These are phyloP conservation scores for Heliconius erato DNA, from an alignment of 2,888 invertebrate species.

Conservation along the genomic window DNA sequence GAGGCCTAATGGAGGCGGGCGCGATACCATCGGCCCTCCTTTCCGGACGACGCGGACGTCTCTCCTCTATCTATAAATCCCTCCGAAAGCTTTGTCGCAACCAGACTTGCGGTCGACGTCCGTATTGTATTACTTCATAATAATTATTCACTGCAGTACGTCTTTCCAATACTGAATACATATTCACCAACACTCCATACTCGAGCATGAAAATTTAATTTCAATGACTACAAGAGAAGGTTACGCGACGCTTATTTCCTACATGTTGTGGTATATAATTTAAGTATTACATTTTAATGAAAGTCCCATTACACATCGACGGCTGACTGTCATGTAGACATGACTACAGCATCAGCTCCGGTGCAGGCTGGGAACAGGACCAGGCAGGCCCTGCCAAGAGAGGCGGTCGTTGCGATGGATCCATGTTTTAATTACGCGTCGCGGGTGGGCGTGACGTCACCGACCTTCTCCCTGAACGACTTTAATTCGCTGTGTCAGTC, in stretches of 20 bases:
- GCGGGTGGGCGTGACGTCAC: conserved; percentile 45
- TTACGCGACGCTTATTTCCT: background rate
- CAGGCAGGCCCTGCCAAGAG: background rate
- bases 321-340: background rate
- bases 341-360: conserved; percentile 5
- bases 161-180: background rate
- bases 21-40: conserved; percentile 48
- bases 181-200: background rate
- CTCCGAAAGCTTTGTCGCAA: conserved; percentile 38
- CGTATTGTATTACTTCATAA: conserved; percentile 13
- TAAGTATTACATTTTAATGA: background rate
- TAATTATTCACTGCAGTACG: background rate
- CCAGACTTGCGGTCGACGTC: background rate
- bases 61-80: conserved; percentile 40
- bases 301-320: conserved; percentile 4
- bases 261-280: background rate
- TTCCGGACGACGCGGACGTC: conserved; percentile 36
- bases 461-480: conserved; percentile 19
- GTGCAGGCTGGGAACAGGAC: background rate
- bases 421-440: conserved; percentile 27
- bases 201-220: background rate
- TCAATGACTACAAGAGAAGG: background rate
- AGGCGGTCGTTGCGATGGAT: background rate
- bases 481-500: conserved; percentile 19
- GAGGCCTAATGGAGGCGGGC: conserved; percentile 52